A percentile compares a stretch with the other conserved stretches of the same genome.
These are phyloP conservation scores for Holotrichia oblita DNA, from an alignment of 1,140 invertebrate species.

Conservation along the genomic window DNA sequence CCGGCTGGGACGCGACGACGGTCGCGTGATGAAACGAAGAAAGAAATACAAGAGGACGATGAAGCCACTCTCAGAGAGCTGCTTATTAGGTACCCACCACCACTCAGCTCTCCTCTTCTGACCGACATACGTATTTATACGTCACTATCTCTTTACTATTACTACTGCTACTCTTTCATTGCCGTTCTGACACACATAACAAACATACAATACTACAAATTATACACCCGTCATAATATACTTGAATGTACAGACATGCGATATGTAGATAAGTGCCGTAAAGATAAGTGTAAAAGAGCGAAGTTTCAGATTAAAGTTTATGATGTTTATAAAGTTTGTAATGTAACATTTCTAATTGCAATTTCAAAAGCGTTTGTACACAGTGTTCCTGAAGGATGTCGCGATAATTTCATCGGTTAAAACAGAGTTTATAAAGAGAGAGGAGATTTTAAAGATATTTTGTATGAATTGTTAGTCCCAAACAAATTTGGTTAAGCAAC, in stretches of 20 bases:
- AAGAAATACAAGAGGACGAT: conserved; percentile 76
- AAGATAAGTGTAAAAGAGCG: not conserved
- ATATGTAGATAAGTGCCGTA: not conserved
- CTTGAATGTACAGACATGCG: too few relatives aligned
- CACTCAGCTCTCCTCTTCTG: conserved; percentile 18
- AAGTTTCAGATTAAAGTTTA: not conserved
- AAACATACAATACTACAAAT: not conserved
- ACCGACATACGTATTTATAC: conserved; percentile 21
- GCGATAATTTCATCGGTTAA: too few relatives aligned
- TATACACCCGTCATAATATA: not conserved
- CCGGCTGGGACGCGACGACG: conserved; percentile 49
- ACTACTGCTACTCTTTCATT: conserved; percentile 26
- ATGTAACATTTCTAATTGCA: too few relatives aligned
- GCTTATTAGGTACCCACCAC: conserved; percentile 77
- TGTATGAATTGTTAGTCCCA: too few relatives aligned
- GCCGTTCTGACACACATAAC: conserved; percentile 6
- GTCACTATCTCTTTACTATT: conserved; percentile 29
- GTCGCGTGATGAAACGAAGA: conserved; percentile 60
- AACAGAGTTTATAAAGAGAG: too few relatives aligned
- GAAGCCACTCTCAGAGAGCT: conserved; percentile 86
- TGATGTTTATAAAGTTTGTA: too few relatives aligned
- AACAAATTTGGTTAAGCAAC: too few relatives aligned
- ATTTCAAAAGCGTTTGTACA: too few relatives aligned
- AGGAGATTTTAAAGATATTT: too few relatives aligned
- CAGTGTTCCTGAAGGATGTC: too few relatives aligned